A percentile compares a stretch with the other conserved stretches of the same genome.
Conservation (phyloP, 2,888 invertebrate species). For the Gortyna flavago region DNA sequence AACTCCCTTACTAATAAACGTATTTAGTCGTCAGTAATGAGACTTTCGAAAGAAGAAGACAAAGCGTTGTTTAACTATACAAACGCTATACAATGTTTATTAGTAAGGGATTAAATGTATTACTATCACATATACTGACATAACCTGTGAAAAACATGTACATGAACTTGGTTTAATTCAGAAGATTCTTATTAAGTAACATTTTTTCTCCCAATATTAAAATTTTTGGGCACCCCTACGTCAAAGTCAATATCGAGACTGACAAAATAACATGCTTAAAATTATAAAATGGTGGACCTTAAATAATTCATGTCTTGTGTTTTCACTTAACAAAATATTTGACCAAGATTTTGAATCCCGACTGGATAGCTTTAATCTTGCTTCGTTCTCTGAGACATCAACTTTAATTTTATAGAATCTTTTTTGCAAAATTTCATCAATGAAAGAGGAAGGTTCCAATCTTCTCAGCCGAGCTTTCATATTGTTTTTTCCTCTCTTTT, state of each 20-base stretch:
- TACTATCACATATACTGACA: neutral
- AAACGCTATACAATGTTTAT: no score
- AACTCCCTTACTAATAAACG: no score
- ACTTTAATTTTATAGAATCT: constrained; percentile 65
- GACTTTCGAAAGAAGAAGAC: no score
- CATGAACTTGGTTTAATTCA: neutral
- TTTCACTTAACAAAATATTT: constrained; percentile 20
- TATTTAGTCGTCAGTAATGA: no score
- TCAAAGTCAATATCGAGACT: neutral
- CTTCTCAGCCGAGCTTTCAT: constrained; percentile 64
- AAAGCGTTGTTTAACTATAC: no score
- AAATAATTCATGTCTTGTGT: neutral
- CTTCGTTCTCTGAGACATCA: constrained; percentile 44
- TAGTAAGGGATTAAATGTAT: neutral
- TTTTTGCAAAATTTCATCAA: constrained; percentile 64
- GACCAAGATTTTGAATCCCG: constrained; percentile 17
- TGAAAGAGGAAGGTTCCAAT: constrained; percentile 64
- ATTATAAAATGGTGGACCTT: neutral
- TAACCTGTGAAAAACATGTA: no score
- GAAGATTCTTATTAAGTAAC: neutral
- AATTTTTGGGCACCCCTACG: neutral
- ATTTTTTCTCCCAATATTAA: neutral
- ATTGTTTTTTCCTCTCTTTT: constrained; percentile 66
- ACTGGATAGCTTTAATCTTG: constrained; percentile 4
- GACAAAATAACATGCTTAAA: neutral